phyloP scores from a whole-genome alignment of 2,888 invertebrate genomes.

The Sinotaia quadrata region DNA sequence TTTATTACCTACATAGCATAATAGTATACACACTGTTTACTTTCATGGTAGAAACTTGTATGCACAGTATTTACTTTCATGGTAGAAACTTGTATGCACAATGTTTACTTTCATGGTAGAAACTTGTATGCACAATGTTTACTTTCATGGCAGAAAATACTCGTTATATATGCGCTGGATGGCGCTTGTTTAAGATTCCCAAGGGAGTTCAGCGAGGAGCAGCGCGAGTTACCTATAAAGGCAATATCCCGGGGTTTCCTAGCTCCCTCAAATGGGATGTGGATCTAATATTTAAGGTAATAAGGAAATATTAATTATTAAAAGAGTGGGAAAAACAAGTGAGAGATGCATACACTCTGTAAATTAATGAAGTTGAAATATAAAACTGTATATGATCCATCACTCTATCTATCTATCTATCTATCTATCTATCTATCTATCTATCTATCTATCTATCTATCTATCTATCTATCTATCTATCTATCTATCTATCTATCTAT shows the following conservation, averaged over 20 bases:
- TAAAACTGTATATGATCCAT: too few relatives aligned
- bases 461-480: background rate
- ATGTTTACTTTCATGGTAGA: too few relatives aligned
- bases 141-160: conserved; percentile 10
- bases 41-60: too few relatives aligned
- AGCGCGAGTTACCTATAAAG: conserved; percentile 34
- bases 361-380: too few relatives aligned
- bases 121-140: too few relatives aligned
- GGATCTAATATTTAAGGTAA: conserved; percentile 31
- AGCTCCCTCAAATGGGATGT: conserved; percentile 33
- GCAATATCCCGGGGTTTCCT: conserved; percentile 32
- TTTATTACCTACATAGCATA: too few relatives aligned
- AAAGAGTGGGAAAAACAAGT: too few relatives aligned
- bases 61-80: too few relatives aligned
- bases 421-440: conserved; percentile 1
- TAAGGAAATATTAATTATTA: too few relatives aligned
- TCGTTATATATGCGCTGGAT: conserved; percentile 27
- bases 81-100: too few relatives aligned
- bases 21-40: too few relatives aligned
- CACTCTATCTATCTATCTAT: background rate
- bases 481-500: background rate
- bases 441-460: background rate
- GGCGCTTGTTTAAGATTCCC: conserved; percentile 31
- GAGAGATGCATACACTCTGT: too few relatives aligned
- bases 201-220: conserved; percentile 20